phyloP scores from a whole-genome alignment of 1,140 invertebrate genomes.

The Pseudachorutes palmiensis region DNA sequence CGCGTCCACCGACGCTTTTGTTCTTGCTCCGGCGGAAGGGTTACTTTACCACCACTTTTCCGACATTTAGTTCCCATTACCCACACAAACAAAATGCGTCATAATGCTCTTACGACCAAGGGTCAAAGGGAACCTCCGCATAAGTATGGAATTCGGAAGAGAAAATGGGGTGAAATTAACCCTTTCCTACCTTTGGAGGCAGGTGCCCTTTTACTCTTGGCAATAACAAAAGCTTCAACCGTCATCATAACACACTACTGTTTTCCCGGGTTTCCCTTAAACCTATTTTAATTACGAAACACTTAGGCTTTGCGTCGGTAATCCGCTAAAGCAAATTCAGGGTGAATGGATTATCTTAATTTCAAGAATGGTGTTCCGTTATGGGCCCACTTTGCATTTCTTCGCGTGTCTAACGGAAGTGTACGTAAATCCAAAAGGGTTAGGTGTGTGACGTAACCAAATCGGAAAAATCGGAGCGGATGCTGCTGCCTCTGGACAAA shows the following conservation, averaged over 20 bases:
- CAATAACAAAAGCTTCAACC: background rate
- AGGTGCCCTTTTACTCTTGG: background rate
- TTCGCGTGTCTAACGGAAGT: too few species aligned
- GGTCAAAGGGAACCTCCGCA: background rate
- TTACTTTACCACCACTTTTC: background rate
- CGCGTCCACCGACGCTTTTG: background rate
- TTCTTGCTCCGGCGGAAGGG: background rate
- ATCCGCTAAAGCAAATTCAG: background rate
- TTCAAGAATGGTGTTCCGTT: background rate
- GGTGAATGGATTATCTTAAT: background rate
- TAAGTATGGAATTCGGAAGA: background rate
- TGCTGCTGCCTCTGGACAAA: too few species aligned
- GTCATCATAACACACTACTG: background rate
- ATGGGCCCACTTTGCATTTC: too few species aligned
- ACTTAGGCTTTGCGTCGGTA: background rate
- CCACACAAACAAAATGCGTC: background rate
- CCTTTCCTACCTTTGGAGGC: background rate
- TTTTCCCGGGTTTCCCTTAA: background rate
- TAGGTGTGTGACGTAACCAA: too few species aligned
- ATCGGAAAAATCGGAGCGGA: too few species aligned
- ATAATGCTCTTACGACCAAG: background rate
- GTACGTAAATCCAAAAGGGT: too few species aligned
- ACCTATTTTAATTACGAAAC: background rate
- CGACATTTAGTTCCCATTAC: background rate
- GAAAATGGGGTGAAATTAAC: background rate